Percentiles rank a stretch among this genome's conserved stretches.
Evolutionary conservation across 1,140 invertebrate species (phyloP).

Genomic region (Amphibalanus amphitrite): DNA sequence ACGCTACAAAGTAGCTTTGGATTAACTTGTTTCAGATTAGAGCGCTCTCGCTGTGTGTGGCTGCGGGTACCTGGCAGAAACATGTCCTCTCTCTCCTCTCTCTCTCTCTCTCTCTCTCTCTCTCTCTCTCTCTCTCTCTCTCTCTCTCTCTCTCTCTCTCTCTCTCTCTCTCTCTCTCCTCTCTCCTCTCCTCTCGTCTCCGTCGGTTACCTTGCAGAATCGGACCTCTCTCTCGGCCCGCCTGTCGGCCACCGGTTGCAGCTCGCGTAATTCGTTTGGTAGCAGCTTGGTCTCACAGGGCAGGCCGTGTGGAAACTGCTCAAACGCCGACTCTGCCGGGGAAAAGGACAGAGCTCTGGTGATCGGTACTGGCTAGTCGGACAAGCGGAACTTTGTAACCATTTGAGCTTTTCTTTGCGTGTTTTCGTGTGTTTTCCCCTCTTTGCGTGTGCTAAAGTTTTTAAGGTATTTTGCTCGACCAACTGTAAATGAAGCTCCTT

Average conservation of each 20-base stretch:
- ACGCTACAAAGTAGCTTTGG: neutral
- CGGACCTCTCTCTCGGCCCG: neutral
- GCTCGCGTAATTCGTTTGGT: neutral
- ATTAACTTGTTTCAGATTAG: neutral
- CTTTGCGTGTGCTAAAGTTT: no score
- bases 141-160: no score
- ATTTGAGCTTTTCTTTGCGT: no score
- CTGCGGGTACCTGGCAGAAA: neutral
- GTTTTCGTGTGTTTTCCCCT: no score
- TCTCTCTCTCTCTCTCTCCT: no score
- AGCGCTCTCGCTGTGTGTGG: neutral
- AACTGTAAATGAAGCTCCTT: no score
- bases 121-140: no score
- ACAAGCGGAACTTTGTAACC: no score
- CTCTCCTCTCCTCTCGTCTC: no score
- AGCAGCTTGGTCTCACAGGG: neutral
- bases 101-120: neutral
- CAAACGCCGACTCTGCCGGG: neutral
- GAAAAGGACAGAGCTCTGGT: no score
- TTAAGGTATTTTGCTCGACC: no score
- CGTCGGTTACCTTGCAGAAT: conserved; percentile 4
- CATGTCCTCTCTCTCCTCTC: neutral
- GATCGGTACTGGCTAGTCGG: no score
- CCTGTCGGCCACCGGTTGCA: neutral
- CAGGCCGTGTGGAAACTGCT: neutral